phyloP scores from a whole-genome alignment of 2,888 invertebrate genomes.

The Neelides folsomi region DNA sequence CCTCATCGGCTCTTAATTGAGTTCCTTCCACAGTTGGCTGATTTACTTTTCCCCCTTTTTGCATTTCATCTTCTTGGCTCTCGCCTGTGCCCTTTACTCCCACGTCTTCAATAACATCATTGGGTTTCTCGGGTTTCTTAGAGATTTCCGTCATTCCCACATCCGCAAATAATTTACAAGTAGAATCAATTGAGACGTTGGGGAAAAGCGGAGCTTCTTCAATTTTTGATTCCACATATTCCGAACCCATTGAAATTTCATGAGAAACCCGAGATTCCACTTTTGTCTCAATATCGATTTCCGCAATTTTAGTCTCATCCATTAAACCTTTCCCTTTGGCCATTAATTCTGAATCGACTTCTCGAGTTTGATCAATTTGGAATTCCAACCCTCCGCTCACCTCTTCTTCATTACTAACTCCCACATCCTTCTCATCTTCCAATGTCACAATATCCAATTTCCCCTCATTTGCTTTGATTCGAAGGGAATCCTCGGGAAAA shows the following conservation, averaged over 20 bases:
- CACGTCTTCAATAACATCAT: slow-evolving; percentile 10
- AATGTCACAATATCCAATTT: slow-evolving; percentile 15
- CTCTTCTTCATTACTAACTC: slow-evolving; percentile 9
- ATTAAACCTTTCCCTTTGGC: too few species aligned
- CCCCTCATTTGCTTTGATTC: slow-evolving; percentile 16
- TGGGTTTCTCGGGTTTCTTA: slow-evolving; percentile 8
- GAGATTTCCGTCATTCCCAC: slow-evolving; percentile 7
- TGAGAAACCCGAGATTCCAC: slow-evolving; percentile 9
- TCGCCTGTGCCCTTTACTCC: background rate
- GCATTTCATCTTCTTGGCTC: too few species aligned
- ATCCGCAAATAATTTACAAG: slow-evolving; percentile 12
- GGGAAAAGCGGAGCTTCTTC: background rate
- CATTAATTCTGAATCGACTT: slow-evolving; percentile 6
- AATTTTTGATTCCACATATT: too few species aligned
- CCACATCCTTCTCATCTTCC: slow-evolving; percentile 10
- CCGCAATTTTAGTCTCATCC: too few species aligned
- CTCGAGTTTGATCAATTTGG: slow-evolving; percentile 5
- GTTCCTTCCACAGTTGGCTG: background rate
- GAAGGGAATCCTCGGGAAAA: background rate
- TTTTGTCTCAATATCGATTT: too few species aligned
- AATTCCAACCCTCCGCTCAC: slow-evolving; percentile 1
- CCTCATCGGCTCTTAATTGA: slow-evolving; percentile 4
- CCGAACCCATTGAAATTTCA: slow-evolving; percentile 10
- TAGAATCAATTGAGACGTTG: slow-evolving; percentile 10
- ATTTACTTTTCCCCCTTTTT: background rate